A percentile compares a stretch with the other conserved stretches of the same genome.
phyloP scores from a whole-genome alignment of 2,113 vertebrate genomes.

The Psettodes erumei region DNA sequence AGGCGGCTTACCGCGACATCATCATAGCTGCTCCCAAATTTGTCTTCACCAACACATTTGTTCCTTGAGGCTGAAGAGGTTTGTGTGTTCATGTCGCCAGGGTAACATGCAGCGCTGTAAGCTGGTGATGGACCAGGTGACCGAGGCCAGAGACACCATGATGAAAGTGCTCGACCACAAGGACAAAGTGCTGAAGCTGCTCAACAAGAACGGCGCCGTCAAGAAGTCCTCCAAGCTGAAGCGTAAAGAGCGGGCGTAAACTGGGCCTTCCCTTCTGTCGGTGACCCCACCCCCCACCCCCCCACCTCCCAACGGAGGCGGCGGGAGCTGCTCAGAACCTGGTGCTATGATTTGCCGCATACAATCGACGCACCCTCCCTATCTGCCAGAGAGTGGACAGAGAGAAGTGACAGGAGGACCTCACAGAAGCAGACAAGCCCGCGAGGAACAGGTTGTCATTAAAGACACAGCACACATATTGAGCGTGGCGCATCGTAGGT shows the following conservation, averaged over 20 bases:
- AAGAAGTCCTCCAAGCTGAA: constrained; percentile 98
- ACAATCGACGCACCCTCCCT: constrained; percentile 75
- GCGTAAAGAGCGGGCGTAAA: constrained; percentile 93
- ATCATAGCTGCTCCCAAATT: background rate
- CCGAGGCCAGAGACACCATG: constrained; percentile 98
- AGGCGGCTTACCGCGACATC: too few relatives aligned
- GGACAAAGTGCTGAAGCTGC: constrained; percentile 96
- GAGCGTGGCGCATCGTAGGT: constrained; percentile 34
- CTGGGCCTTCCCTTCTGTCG: background rate
- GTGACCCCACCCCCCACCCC: background rate
- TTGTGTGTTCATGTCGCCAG: constrained; percentile 73
- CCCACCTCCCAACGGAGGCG: constrained; percentile 10
- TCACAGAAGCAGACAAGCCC: constrained; percentile 18
- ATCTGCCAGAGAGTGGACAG: constrained; percentile 39
- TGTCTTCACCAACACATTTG: background rate
- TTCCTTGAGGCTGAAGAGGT: background rate
- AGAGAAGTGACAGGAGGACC: constrained; percentile 36
- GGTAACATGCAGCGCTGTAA: constrained; percentile 99
- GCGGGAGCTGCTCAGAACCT: constrained; percentile 62
- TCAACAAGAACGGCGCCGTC: constrained; percentile 95
- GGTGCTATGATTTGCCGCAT: constrained; percentile 80
- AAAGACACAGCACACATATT: constrained; percentile 31
- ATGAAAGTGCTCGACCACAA: constrained; percentile 99
- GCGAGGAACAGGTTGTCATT: constrained; percentile 54
- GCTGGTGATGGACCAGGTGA: constrained; percentile 99